Base-by-base conservation (phyloP, 2,888 invertebrate species). In the Tryphoninae sp. region DNA sequence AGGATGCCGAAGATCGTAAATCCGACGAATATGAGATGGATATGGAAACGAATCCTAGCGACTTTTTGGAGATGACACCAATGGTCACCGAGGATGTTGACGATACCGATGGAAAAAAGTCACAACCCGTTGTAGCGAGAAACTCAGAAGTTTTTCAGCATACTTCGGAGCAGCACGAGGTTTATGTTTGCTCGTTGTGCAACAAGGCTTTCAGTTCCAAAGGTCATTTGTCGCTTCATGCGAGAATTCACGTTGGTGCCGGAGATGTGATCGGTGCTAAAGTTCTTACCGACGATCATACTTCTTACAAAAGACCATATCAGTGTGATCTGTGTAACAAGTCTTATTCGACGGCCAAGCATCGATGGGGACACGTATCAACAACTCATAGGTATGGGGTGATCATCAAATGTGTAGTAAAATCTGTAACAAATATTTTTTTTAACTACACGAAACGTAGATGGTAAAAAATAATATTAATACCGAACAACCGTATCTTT, bases 331-430 rank as follows among this genome's bases (percentile, higher is more conserved):
- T 93, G 11, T 93, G 92, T 84, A 91, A 91, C 84, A 92, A 92
- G 84, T 91, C 92, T 19, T 92, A 92, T 83, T 92, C 92, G 3
- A 92, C 92, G 7, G 92, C 92, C 0, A 92, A 93, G 82, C 92
- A 93, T 86, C 89, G 92, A 59, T 93, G 92, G 92, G 92, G 92
- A 49, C 92, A 93, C 78, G 92, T 93, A 7, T 92, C 92, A 8
- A 92, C 92, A 2, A 90, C 91, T 26, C 92, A 93, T 82, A 88
- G 91, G 91, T 91, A 68, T 75, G 22, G 42, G 22, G 11, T 45
- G 2, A 45, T 45, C 11, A 11, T 13, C 0, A 9, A 45, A 45
- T 45, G 13, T 13, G 42, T 3, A 45, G 3, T 45, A 42, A n/a
- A 13, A 33, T 0, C 9, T 1, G n/a, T 55, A 19, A 8, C 3